Evolutionary conservation across 2,888 invertebrate genomes (phyloP), one percentile per base, ranked within the genome.

Genomic region (Synergus laeviventris): DNA sequence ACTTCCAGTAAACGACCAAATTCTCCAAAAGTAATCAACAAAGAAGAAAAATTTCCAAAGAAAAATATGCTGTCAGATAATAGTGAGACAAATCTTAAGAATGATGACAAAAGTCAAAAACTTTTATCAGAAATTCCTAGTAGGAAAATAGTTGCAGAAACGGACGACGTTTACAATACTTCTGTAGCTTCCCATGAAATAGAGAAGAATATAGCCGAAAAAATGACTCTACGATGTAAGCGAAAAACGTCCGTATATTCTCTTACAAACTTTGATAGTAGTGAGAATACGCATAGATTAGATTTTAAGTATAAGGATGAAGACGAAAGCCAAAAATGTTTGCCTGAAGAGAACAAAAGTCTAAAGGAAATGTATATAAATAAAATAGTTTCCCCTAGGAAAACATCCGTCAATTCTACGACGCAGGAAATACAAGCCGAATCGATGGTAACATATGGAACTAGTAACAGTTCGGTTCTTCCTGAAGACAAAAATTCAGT

Each of bases 11-110:
- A 62, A 18, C 12, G 38, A 62, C 18, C 18, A 60, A 90, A 88
- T 80, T 81, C 82, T 82, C 87, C 85, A 81, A 89, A 88, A 87
- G 79, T 86, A 82, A 62, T 59, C 4, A 88, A 85, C 81, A 87
- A 89, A 86, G 87, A 90, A 86, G 89, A 88, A 82, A 86, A 87
- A 86, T 88, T 83, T 85, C 86, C 84, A 83, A 86, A 87, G 61
- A 81, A 75, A 75, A 81, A 78, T 81, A 79, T 83, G 82, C 79
- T 82, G 76, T 81, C 85, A 76, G 82, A 81, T 54, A 83, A 78
- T 74, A 74, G 79, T 75, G 82, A 80, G 73, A 42, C 73, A 36
- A 81, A 79, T 74, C 80, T 81, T 36, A 76, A 80, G 73, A 81
- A 76, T 39, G 81, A 82, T 75, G 81, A 81, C 80, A 77, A 77